Conservation (phyloP, 2,113 vertebrate genomes). For the Pituophis catenifer region DNA sequence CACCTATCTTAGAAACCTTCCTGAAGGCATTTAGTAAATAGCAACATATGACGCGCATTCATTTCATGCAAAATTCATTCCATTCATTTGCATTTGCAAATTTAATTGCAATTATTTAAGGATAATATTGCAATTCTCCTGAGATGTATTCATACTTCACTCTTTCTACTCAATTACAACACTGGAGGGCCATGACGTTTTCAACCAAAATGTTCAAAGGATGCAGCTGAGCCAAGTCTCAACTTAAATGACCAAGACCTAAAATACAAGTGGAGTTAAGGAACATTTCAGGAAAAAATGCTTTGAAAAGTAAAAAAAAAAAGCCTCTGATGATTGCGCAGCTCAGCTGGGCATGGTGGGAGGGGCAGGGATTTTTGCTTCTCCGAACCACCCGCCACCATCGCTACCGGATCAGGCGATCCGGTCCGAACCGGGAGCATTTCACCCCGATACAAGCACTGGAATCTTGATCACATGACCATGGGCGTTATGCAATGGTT, state of each 20-base stretch:
- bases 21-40: background rate
- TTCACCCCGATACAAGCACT: background rate
- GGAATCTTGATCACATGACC: background rate
- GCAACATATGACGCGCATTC: background rate
- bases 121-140: background rate
- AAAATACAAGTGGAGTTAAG: background rate
- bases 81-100: background rate
- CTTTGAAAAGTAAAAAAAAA: too few species aligned
- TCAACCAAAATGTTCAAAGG: background rate
- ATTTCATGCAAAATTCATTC: background rate
- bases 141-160: background rate
- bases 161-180: background rate
- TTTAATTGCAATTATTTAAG: background rate
- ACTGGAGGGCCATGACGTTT: background rate
- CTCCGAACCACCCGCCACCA: too few species aligned
- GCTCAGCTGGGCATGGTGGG: too few species aligned
- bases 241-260: background rate
- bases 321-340: too few species aligned
- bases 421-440: too few species aligned
- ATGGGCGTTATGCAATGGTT: background rate
- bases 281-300: background rate
- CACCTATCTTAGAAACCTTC: background rate
- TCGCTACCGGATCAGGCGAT: too few species aligned
- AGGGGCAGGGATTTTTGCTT: too few species aligned
- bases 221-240: background rate